These are phyloP conservation scores for Tiphia femorata DNA, from an alignment of 2,888 invertebrate genomes.

Conservation along the genomic window DNA sequence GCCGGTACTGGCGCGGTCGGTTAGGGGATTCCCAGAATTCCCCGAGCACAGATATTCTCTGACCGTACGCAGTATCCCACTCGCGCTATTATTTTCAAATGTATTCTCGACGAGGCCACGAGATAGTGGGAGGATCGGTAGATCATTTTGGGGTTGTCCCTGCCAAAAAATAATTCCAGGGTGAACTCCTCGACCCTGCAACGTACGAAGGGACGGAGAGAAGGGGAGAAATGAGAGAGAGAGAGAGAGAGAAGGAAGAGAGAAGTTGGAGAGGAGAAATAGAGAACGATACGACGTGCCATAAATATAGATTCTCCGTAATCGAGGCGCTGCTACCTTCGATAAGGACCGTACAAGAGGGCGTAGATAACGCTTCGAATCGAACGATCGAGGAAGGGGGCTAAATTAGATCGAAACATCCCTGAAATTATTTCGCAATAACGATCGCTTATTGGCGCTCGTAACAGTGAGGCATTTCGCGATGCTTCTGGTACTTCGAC, in stretches of 20 bases:
- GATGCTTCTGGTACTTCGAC: no score
- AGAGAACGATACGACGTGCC: constrained; percentile 9
- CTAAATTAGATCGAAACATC: constrained; percentile 10
- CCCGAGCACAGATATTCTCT: background rate
- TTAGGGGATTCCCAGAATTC: no score
- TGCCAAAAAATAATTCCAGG: constrained; percentile 13
- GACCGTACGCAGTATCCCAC: no score
- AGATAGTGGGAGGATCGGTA: constrained; percentile 1
- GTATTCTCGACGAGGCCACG: constrained; percentile 12
- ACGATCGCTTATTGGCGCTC: constrained; percentile 1
- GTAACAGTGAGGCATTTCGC: no score
- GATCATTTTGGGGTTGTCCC: constrained; percentile 20
- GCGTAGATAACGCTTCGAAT: constrained; percentile 17
- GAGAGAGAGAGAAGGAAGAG: background rate
- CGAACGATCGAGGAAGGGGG: constrained; percentile 7
- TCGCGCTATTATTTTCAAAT: background rate
- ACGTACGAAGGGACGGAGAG: background rate
- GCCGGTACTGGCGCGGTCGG: no score
- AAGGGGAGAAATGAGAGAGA: background rate
- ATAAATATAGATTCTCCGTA: constrained; percentile 11
- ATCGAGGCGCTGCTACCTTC: constrained; percentile 3
- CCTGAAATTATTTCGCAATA: constrained; percentile 6
- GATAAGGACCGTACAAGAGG: constrained; percentile 26
- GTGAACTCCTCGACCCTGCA: constrained; percentile 5
- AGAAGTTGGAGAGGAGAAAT: background rate